phyloP scores from a whole-genome alignment of 1,140 invertebrate genomes.

The Oryzaephilus surinamensis region DNA sequence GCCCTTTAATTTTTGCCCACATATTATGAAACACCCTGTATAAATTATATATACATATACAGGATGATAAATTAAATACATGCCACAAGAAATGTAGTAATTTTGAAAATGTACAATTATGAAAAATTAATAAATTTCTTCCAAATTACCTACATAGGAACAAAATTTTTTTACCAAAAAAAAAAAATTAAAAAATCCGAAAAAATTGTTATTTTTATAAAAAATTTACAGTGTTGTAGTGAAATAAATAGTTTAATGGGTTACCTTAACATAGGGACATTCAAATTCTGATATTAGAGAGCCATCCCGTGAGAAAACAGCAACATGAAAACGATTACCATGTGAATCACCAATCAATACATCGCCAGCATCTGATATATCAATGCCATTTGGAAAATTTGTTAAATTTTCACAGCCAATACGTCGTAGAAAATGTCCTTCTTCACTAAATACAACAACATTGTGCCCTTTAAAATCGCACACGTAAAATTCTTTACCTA shows the following conservation, averaged over 20 bases:
- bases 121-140: too few species aligned
- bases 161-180: neutral
- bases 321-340: constrained; percentile 94
- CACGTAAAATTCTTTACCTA: constrained; percentile 90
- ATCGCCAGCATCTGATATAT: constrained; percentile 92
- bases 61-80: too few species aligned
- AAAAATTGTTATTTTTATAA: too few species aligned
- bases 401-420: constrained; percentile 93
- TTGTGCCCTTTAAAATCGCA: constrained; percentile 98
- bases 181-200: neutral
- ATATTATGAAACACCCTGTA: too few species aligned
- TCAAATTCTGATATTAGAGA: constrained; percentile 86
- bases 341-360: constrained; percentile 94
- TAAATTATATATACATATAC: too few species aligned
- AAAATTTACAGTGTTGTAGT: too few species aligned
- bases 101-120: too few species aligned
- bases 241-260: too few species aligned
- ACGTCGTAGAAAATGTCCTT: constrained; percentile 79
- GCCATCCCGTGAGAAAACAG: constrained; percentile 82
- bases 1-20: too few species aligned
- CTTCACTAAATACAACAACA: constrained; percentile 89
- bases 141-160: too few species aligned
- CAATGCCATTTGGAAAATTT: constrained; percentile 95
- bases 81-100: too few species aligned
- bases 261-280: constrained; percentile 91